These are phyloP conservation scores for Tragelaphus oryx DNA, from an alignment of 2,797 vertebrate species.

Conservation along the genomic window DNA sequence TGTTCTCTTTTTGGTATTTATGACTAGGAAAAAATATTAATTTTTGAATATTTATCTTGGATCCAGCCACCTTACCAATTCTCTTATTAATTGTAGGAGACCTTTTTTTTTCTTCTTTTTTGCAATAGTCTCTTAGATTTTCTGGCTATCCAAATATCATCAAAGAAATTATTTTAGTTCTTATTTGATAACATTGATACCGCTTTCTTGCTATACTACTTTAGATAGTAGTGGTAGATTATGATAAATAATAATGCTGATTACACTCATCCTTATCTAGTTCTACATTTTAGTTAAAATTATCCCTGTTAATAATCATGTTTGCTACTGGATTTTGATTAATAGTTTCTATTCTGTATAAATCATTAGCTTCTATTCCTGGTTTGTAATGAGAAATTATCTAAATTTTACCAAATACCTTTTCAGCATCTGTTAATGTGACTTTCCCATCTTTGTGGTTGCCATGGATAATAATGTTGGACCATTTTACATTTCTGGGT, in stretches of 20 bases:
- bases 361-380: neutral
- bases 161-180: neutral
- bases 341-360: neutral
- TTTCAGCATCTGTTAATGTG: neutral
- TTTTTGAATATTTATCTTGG: constrained; percentile 2
- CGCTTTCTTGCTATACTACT: neutral
- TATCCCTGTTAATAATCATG: neutral
- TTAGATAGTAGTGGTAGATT: neutral
- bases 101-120: neutral
- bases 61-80: neutral
- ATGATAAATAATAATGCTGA: neutral
- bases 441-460: neutral
- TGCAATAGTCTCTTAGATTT: neutral
- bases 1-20: neutral
- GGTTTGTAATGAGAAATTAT: neutral
- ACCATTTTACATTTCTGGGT: neutral
- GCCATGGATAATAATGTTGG: neutral
- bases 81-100: constrained; percentile 11
- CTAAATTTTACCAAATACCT: neutral
- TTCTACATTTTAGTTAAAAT: constrained; percentile 15
- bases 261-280: neutral
- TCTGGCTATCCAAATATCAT: neutral
- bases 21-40: neutral
- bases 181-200: neutral
- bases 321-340: neutral